Conservation (phyloP, 2,797 vertebrate genomes). For the Enteromius viviparus region DNA sequence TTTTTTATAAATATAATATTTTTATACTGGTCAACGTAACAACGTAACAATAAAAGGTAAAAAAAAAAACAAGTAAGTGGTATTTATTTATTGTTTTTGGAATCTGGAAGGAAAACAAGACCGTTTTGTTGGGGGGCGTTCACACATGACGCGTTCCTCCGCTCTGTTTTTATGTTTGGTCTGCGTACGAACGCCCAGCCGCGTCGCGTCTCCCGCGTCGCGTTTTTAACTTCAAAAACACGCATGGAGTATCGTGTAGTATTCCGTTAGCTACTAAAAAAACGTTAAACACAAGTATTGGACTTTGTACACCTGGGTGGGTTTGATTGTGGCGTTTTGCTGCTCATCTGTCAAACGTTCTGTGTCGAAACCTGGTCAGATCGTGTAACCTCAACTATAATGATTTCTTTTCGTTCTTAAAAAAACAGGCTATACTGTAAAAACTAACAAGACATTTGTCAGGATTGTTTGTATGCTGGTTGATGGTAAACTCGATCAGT, state of each 20-base stretch:
- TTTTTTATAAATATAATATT: background rate
- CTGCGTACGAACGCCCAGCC: background rate
- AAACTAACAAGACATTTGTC: background rate
- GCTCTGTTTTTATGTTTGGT: background rate
- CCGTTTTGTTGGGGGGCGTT: conserved; percentile 21
- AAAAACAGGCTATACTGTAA: background rate
- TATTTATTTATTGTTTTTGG: too few relatives aligned
- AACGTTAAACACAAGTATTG: background rate
- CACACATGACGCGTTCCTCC: background rate
- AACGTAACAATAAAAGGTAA: background rate
- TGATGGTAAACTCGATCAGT: background rate
- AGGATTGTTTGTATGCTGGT: background rate
- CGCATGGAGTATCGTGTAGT: background rate
- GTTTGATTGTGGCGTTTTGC: background rate
- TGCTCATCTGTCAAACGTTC: background rate
- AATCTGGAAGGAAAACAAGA: background rate
- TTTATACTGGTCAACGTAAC: background rate
- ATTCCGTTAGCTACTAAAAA: background rate
- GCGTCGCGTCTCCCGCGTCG: background rate
- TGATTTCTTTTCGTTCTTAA: background rate
- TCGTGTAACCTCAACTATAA: background rate
- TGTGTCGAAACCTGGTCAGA: background rate
- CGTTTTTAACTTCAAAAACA: background rate
- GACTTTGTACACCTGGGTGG: background rate
- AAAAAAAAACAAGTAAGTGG: background rate